Evolutionary conservation across 2,113 vertebrate species (phyloP).

Genomic region (Calidris pygmaea): DNA sequence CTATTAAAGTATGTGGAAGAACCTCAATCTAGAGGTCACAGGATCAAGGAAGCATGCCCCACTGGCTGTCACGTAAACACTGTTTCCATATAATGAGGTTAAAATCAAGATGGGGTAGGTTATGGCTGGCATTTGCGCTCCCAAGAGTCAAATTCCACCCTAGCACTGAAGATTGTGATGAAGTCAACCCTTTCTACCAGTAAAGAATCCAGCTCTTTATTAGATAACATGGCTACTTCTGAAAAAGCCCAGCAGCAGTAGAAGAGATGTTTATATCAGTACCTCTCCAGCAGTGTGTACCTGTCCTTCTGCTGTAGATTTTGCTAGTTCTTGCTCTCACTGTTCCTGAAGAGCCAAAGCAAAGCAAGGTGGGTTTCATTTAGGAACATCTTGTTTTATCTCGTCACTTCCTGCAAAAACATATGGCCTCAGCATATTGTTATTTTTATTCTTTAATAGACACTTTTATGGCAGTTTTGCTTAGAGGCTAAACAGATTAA

Average conservation of each 20-base stretch:
- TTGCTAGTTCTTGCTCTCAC: not conserved
- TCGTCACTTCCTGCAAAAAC: not conserved
- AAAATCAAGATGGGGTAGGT: not conserved
- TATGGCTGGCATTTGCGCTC: not conserved
- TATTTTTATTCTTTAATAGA: not conserved
- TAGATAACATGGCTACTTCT: not conserved
- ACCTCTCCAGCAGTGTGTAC: not conserved
- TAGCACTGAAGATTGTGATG: not conserved
- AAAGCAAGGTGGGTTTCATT: constrained; percentile 7
- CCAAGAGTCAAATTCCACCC: not conserved
- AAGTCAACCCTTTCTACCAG: not conserved
- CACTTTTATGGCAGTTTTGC: not conserved
- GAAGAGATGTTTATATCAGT: not conserved
- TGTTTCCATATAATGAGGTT: not conserved
- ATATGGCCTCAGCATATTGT: not conserved
- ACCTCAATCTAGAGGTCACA: not conserved
- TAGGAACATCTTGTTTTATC: not conserved
- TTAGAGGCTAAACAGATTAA: not conserved
- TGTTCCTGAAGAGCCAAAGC: not conserved
- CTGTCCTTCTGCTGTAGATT: not conserved
- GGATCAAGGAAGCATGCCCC: not conserved
- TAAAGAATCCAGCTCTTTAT: not conserved
- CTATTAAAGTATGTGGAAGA: not conserved
- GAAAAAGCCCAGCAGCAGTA: not conserved
- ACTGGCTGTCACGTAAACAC: not conserved